Evolutionary conservation across 1,140 invertebrate genomes (phyloP).

Genomic region (Trachymyrmex septentrionalis): DNA sequence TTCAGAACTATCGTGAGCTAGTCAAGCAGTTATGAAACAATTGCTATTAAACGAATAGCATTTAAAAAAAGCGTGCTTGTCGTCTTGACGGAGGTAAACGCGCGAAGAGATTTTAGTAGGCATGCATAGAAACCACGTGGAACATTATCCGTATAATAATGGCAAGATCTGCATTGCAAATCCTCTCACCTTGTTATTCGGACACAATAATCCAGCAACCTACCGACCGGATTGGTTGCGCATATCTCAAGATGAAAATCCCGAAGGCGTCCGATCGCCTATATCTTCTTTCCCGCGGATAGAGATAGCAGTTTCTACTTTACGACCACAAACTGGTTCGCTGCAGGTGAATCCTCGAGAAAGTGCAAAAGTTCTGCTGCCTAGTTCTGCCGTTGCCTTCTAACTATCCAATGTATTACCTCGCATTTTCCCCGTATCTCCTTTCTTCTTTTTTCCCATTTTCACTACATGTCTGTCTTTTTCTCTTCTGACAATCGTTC

Average conservation of each 20-base stretch:
- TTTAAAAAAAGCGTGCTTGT: slow-evolving; percentile 11
- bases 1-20: background rate
- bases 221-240: slow-evolving; percentile 48
- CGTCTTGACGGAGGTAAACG: background rate
- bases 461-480: background rate
- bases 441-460: background rate
- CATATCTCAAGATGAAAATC: slow-evolving; percentile 73
- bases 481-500: background rate
- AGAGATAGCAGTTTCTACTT: slow-evolving; percentile 61
- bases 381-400: background rate
- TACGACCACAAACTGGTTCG: slow-evolving; percentile 17
- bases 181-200: slow-evolving; percentile 73
- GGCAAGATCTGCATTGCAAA: slow-evolving; percentile 78
- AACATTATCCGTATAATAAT: slow-evolving; percentile 11
- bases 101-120: background rate
- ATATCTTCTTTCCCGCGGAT: slow-evolving; percentile 3
- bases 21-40: background rate
- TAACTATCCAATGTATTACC: slow-evolving; percentile 24
- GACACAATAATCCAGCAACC: slow-evolving; percentile 70
- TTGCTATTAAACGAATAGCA: slow-evolving; percentile 1
- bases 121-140: background rate
- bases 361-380: slow-evolving; percentile 61
- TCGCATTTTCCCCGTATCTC: background rate
- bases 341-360: slow-evolving; percentile 45
- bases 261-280: slow-evolving; percentile 17